Evolutionary conservation across 2,797 vertebrate genomes (phyloP), one percentile per base, ranked within the genome.

Genomic region (Staurois parvus): DNA sequence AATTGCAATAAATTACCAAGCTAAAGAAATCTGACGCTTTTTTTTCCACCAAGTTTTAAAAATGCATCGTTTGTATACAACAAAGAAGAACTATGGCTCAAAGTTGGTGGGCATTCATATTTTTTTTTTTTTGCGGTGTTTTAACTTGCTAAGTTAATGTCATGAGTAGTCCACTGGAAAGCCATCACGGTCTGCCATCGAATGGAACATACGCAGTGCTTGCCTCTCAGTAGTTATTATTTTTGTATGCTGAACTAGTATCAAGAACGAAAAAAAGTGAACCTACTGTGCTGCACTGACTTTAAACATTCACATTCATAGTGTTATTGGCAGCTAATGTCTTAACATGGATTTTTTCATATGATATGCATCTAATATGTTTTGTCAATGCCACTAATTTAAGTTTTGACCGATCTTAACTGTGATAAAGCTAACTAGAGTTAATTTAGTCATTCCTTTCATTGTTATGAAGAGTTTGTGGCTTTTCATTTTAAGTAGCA

Each of bases 41-140:
- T 89, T 76, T 30, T 88, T 77, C 9, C 82, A 83, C 42, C 83
- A 84, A 84, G 59, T 84, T 85, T 84, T 70, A 59, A 85, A 45
- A 68, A 81, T 89, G 76, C 88, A 88, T 64, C 87, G 70, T 88
- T 72, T 62, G 84, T 82, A 89, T 90, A 87, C 93, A 90, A 88
- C 86, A 89, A 91, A 91, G 91, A 87, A 90, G 62, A 80, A 90
- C 88, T 56, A 26, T 37, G 88, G 76, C 40, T 78, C 72, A 88
- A 89, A 82, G 90, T 83, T 91, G 34, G 88, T 86, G 86, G 79
- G 26, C 90, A 85, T 90, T 89, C n/a, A 85, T 45, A 89, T 72
- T 88, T n/a, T 13, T 10, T 52, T 89, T 74, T 88, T 40, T 28
- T 10, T 28, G 85, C 86, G 73, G 89, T 37, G 48, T 89, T 87